Conservation (phyloP, 30 jellyfish, hydroid and myxozoan genomes). For the Haliclystus octoradiatus region DNA sequence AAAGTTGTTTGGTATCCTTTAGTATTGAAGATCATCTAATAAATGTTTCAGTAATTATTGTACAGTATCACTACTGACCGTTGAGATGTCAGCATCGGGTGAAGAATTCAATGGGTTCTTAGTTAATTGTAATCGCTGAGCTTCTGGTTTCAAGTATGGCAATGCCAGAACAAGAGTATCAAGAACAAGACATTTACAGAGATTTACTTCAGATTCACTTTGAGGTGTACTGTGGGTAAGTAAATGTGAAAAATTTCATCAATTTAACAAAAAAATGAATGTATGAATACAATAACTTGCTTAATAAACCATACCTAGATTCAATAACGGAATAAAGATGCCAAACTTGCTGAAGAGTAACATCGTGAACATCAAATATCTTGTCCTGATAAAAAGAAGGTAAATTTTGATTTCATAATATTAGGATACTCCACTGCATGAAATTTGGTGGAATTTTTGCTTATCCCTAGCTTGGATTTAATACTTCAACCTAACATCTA, state of each 20-base stretch:
- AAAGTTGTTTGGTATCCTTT: no score
- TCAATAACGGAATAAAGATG: conserved; percentile 36
- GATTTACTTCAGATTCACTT: no score
- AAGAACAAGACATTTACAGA: no score
- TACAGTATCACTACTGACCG: no score
- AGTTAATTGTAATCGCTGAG: conserved; percentile 20
- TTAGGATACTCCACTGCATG: background rate
- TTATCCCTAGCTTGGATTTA: background rate
- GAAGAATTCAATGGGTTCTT: background rate
- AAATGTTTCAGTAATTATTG: no score
- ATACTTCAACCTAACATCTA: no score
- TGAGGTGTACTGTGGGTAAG: no score
- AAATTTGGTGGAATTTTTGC: background rate
- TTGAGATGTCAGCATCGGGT: no score
- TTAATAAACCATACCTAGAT: conserved; percentile 46
- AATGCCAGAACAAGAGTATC: conserved; percentile 73
- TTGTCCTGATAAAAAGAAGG: conserved; percentile 34
- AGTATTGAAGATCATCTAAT: no score
- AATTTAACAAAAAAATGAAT: no score
- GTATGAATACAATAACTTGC: no score
- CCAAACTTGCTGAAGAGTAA: conserved; percentile 75
- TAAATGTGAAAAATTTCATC: no score
- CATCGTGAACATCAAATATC: conserved; percentile 56
- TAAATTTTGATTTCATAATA: background rate
- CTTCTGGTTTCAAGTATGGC: conserved; percentile 42